Percentiles rank a stretch among this genome's conserved stretches.
These are phyloP conservation scores for Xenopus petersii DNA, from an alignment of 2,797 vertebrate genomes.

Conservation along the genomic window DNA sequence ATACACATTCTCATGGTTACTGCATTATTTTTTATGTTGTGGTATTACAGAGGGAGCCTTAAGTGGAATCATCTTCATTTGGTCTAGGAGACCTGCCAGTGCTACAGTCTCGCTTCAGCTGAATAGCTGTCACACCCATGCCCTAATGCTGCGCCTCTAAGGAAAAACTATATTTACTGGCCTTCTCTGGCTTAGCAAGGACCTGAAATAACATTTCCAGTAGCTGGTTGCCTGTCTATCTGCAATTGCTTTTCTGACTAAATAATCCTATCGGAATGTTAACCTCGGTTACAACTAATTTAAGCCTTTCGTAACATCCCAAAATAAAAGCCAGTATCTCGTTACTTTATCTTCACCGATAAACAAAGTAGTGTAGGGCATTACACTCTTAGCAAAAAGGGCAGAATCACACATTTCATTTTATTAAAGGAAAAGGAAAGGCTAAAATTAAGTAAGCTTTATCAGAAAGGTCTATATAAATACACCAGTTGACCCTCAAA, in stretches of 20 bases:
- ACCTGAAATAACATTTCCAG: neutral
- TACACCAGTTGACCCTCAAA: no score
- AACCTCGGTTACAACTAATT: neutral
- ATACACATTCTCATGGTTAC: slow-evolving; percentile 39
- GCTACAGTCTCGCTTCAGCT: neutral
- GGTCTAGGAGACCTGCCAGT: neutral
- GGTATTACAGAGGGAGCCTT: neutral
- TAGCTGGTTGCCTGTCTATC: slow-evolving; percentile 1
- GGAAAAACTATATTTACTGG: neutral
- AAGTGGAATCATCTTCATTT: no score
- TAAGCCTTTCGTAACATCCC: neutral
- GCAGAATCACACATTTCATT: no score
- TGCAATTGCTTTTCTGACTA: slow-evolving; percentile 4
- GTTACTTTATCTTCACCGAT: neutral
- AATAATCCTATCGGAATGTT: slow-evolving; percentile 1
- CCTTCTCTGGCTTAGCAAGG: neutral
- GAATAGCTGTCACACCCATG: neutral
- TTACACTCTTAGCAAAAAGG: no score
- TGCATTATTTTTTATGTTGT: slow-evolving; percentile 22
- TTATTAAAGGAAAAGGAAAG: no score
- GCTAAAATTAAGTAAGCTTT: no score
- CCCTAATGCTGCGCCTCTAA: neutral
- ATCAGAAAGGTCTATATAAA: no score
- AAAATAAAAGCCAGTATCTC: neutral
- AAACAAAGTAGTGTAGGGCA: neutral